Conservation (phyloP, 1,140 invertebrate genomes). For the Zaprionus tsacasi region DNA sequence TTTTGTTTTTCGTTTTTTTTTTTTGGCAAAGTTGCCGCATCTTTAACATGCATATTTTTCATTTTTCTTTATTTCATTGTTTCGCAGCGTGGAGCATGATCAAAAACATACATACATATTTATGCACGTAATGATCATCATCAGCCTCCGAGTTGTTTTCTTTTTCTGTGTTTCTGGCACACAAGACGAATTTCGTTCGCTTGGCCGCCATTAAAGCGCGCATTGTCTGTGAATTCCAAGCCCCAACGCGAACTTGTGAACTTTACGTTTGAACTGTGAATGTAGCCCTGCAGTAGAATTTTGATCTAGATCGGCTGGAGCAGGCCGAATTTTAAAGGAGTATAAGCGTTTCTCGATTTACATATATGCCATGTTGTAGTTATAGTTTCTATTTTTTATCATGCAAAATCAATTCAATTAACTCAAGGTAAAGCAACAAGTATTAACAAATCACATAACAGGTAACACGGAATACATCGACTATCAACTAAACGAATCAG, state of each 20-base stretch:
- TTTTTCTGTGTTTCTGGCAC: conserved; percentile 48
- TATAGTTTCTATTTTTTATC: neutral
- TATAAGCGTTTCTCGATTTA: neutral
- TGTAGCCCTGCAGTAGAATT: conserved; percentile 7
- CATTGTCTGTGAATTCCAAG: conserved; percentile 32
- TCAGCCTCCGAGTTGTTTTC: conserved; percentile 26
- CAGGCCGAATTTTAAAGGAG: too few species aligned
- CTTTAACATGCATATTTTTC: conserved; percentile 33
- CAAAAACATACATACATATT: neutral
- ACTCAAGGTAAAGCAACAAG: conserved; percentile 35
- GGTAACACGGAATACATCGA: conserved; percentile 54
- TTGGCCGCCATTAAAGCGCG: conserved; percentile 33
- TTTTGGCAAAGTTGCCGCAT: conserved; percentile 45
- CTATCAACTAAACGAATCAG: conserved; percentile 46
- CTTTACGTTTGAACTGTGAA: conserved; percentile 11
- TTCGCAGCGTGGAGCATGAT: conserved; percentile 28
- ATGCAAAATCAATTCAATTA: conserved; percentile 34
- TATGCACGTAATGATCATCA: conserved; percentile 25
- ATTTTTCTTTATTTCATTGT: conserved; percentile 37
- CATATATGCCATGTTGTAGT: neutral
- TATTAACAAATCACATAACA: conserved; percentile 55
- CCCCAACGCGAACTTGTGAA: conserved; percentile 14
- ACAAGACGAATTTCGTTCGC: conserved; percentile 32
- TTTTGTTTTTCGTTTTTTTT: conserved; percentile 28
- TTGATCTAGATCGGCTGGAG: neutral